These are phyloP conservation scores for Hipposideros larvatus DNA, from an alignment of 2,797 vertebrate species.

Conservation along the genomic window DNA sequence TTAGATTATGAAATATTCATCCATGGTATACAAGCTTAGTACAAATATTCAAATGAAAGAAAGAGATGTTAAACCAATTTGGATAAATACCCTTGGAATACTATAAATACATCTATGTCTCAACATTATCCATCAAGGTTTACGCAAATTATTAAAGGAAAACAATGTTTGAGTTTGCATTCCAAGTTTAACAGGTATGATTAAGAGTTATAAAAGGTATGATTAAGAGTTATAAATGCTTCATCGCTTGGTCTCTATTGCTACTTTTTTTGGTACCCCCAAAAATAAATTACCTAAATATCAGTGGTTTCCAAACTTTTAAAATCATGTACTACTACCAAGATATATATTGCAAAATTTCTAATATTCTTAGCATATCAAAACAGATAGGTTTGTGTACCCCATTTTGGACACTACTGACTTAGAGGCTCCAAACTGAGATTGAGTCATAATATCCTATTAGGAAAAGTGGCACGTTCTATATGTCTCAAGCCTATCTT, in stretches of 20 bases:
- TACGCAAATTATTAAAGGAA: background rate
- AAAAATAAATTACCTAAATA: constrained; percentile 24
- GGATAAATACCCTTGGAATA: background rate
- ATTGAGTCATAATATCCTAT: background rate
- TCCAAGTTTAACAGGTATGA: background rate
- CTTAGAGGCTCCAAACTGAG: background rate
- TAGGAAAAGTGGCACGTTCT: background rate
- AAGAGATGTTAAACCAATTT: background rate
- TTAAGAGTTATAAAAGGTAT: background rate
- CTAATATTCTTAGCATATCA: background rate
- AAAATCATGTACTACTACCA: constrained; percentile 14
- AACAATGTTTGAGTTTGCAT: background rate
- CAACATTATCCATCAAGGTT: constrained; percentile 49
- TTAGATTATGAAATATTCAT: constrained; percentile 1
- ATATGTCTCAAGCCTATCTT: background rate
- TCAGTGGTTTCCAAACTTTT: constrained; percentile 44
- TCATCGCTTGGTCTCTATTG: background rate
- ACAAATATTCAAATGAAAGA: constrained; percentile 48
- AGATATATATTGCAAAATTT: background rate
- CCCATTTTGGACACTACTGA: background rate
- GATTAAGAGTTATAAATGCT: constrained; percentile 7
- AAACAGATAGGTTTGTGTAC: background rate
- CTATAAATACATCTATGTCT: background rate
- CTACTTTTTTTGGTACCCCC: background rate
- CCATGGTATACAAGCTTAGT: background rate